phyloP scores from a whole-genome alignment of 2,797 vertebrate species.

The Poeciliopsis turneri region DNA sequence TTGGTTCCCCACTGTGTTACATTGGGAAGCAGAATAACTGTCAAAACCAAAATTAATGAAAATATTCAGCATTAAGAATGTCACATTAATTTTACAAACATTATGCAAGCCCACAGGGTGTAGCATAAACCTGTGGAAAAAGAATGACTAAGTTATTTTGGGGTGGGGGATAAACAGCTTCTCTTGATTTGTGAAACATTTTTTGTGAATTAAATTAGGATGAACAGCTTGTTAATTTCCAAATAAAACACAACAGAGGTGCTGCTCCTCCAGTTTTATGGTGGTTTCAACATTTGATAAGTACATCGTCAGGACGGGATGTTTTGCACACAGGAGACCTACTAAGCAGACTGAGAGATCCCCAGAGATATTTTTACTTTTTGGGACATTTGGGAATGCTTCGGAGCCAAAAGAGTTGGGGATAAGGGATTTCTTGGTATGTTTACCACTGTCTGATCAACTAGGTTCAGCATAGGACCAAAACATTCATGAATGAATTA shows the following conservation, averaged over 20 bases:
- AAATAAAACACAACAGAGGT: background rate
- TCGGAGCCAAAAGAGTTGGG: background rate
- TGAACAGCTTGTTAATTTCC: background rate
- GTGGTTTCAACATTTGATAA: background rate
- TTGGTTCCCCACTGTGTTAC: conserved; percentile 8
- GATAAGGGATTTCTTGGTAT: background rate
- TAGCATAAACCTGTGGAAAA: background rate
- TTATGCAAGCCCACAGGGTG: conserved; percentile 4
- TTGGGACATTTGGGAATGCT: background rate
- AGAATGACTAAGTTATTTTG: conserved; percentile 14
- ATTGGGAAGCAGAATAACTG: conserved; percentile 6
- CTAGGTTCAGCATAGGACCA: background rate
- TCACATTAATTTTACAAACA: conserved; percentile 16
- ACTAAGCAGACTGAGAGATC: background rate
- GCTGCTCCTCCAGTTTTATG: background rate
- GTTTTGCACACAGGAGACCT: background rate
- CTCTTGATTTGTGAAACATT: conserved; percentile 1
- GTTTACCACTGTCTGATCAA: background rate
- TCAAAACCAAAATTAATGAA: conserved; percentile 30
- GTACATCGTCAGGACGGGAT: background rate
- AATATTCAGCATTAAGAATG: conserved; percentile 26
- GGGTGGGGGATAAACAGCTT: conserved; percentile 8
- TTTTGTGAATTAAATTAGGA: background rate
- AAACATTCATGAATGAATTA: background rate
- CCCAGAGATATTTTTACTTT: background rate